Evolutionary conservation across 2,888 invertebrate genomes (phyloP), one percentile per base, ranked within the genome.

Genomic region (Idaea biselata): DNA sequence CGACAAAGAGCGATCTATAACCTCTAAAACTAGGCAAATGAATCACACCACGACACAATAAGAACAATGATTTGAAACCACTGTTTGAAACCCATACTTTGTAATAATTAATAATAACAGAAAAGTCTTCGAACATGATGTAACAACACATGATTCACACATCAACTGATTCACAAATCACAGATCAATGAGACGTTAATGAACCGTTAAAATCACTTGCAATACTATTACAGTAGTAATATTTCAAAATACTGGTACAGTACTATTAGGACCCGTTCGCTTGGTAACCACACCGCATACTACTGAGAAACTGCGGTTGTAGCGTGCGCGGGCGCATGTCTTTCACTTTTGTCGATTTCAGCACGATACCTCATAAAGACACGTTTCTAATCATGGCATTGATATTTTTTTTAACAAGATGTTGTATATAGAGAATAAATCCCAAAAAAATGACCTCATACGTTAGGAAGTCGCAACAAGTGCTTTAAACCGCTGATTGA

Each of bases 261-360:
- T 44, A 14, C 11, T 14, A 44, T 44, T 59, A 18, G 67, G 79
- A 75, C 73, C 76, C 78, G 86, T 83, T 84, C 88, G 82, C 85
- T 81, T 75, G 73, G 81, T 86, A 76, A 77, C 77, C 87, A 82
- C 83, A 82, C 75, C 83, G 85, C 77, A 75, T 73, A 79, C 81
- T 82, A 77, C 82, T 88, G 86, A 83, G 72, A 77, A 70, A 69
- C 72, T 61, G 61, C 66, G 62, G 64, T 62, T 63, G 63, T 68
- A 71, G 69, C 73, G 72, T 66, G 74, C 77, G 80, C 80, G 73
- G 73, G 77, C 84, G 81, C 79, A 77, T 70, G 68, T 91, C 91
- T 90, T 90, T 91, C 91, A 88, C 91, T 87, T 84, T 76, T 71
- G 77, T 73, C 70, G 71, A 75, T 77, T 78, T 76, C 76, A 73